Conservation (phyloP, 2,888 invertebrate species). For the Elaeidobius kamerunicus region DNA sequence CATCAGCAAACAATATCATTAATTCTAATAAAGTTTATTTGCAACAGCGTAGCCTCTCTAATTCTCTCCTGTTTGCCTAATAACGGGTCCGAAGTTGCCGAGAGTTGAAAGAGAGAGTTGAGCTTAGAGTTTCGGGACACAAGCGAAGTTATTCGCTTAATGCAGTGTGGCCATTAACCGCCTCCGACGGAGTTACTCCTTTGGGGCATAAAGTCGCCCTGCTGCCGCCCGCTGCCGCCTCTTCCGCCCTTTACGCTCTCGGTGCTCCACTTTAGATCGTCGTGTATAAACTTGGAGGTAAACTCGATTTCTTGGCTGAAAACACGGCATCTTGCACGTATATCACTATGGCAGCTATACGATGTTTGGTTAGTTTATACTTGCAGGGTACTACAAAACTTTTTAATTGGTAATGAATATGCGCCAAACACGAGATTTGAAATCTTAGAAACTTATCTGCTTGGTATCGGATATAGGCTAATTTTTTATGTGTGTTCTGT, state of each 20-base stretch:
- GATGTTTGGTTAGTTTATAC: neutral
- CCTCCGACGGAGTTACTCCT: slow-evolving; percentile 37
- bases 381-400: too few relatives aligned
- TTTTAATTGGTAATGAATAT: too few relatives aligned
- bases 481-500: too few relatives aligned
- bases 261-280: slow-evolving; percentile 11
- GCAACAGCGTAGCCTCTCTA: slow-evolving; percentile 5
- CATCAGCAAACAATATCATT: slow-evolving; percentile 10
- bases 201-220: slow-evolving; percentile 33
- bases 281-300: slow-evolving; percentile 7
- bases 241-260: slow-evolving; percentile 25
- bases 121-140: slow-evolving; percentile 30
- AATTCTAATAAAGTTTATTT: slow-evolving; percentile 13
- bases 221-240: slow-evolving; percentile 28
- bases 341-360: neutral
- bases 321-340: neutral
- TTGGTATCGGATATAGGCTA: too few relatives aligned
- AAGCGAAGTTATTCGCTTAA: slow-evolving; percentile 49
- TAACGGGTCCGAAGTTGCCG: slow-evolving; percentile 21
- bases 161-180: slow-evolving; percentile 43
- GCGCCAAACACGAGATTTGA: too few relatives aligned
- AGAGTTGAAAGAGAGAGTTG: slow-evolving; percentile 40
- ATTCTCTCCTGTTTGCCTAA: slow-evolving; percentile 8
- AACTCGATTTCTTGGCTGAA: slow-evolving; percentile 9
- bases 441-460: too few relatives aligned